Conservation (phyloP, 1,140 invertebrate species). For the Drosophila sp. region DNA sequence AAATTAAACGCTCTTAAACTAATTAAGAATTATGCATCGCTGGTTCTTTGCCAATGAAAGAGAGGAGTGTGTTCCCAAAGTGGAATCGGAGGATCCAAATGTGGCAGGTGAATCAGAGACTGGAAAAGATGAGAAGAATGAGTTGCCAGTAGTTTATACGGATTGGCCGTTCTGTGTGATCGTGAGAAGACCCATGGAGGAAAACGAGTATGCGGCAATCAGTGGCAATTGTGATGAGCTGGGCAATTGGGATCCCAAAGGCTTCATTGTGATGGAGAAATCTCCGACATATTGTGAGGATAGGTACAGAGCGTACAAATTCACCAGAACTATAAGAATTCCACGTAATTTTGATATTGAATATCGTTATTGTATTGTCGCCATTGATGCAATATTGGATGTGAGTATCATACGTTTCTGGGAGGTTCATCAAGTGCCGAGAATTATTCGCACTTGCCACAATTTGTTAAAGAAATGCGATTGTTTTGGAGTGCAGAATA, state of each 20-base stretch:
- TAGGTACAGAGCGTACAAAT: conserved; percentile 64
- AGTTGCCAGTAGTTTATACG: conserved; percentile 30
- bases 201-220: conserved; percentile 85
- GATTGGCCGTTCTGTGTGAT: conserved; percentile 66
- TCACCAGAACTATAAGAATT: conserved; percentile 85
- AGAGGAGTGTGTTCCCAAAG: conserved; percentile 42
- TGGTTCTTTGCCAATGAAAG: conserved; percentile 75
- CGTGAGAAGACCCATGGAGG: conserved; percentile 12
- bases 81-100: not conserved
- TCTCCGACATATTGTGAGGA: conserved; percentile 1
- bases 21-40: conserved; percentile 60
- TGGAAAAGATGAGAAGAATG: not conserved
- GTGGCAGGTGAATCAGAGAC: not conserved
- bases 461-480: conserved; percentile 84
- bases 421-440: conserved; percentile 91
- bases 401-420: conserved; percentile 90
- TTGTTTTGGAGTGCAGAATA: conserved; percentile 88
- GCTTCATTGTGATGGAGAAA: conserved; percentile 84
- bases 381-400: conserved; percentile 85
- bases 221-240: conserved; percentile 84
- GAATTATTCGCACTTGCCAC: conserved; percentile 84
- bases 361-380: conserved; percentile 92
- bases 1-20: conserved; percentile 5
- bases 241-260: conserved; percentile 85
- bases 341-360: conserved; percentile 88